phyloP scores from a whole-genome alignment of 2,888 invertebrate genomes.

The Campoletis raptor region DNA sequence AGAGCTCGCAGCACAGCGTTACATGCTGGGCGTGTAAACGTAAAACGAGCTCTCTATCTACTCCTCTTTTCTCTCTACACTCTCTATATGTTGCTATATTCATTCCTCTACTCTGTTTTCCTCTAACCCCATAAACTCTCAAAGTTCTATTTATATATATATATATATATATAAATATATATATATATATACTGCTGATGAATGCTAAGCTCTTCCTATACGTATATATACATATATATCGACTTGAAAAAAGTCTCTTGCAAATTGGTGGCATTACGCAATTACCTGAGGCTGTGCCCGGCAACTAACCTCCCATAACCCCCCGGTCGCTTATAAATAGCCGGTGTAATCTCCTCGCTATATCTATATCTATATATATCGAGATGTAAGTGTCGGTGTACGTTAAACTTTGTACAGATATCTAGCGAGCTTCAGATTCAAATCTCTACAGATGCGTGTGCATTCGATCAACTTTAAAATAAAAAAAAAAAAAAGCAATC shows the following conservation, averaged over 20 bases:
- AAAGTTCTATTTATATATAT: slow-evolving; percentile 2
- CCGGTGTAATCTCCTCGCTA: slow-evolving; percentile 25
- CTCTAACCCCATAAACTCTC: slow-evolving; percentile 30
- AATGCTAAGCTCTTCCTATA: slow-evolving; percentile 30
- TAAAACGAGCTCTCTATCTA: slow-evolving; percentile 57
- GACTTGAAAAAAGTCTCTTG: slow-evolving; percentile 65
- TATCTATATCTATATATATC: neutral
- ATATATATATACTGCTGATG: neutral
- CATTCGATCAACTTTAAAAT: slow-evolving; percentile 12
- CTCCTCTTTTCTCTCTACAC: slow-evolving; percentile 26
- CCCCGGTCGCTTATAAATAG: slow-evolving; percentile 61
- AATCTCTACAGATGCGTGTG: slow-evolving; percentile 14
- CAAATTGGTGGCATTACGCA: slow-evolving; percentile 79
- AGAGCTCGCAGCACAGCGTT: slow-evolving; percentile 46
- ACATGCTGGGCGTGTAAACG: slow-evolving; percentile 58
- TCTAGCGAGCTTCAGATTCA: neutral
- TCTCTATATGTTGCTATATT: neutral
- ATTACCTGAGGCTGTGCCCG: slow-evolving; percentile 73
- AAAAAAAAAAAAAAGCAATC: too few relatives aligned
- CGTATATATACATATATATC: slow-evolving; percentile 46
- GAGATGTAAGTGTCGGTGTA: neutral
- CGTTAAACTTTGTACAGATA: slow-evolving; percentile 19
- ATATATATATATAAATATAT: neutral
- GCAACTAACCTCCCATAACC: slow-evolving; percentile 72
- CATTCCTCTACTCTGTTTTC: slow-evolving; percentile 38